Percentiles rank a stretch among this genome's conserved stretches.
phyloP scores from a whole-genome alignment of 2,113 vertebrate species.

The Siniperca chuatsi region DNA sequence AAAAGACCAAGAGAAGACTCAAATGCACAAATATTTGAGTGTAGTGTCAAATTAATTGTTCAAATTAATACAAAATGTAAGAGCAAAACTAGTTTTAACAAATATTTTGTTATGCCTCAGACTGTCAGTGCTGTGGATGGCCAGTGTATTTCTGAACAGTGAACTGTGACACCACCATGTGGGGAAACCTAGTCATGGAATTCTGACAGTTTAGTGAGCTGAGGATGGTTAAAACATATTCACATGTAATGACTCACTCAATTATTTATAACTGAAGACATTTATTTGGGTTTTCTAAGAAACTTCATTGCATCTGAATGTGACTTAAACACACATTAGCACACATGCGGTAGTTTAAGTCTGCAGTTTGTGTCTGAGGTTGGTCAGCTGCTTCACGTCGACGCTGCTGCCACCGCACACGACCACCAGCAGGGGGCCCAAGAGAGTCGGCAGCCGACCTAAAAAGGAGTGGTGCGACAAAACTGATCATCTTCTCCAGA shows the following conservation, averaged over 20 bases:
- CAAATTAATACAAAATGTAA: neutral
- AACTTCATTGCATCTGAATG: neutral
- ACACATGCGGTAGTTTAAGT: conserved; percentile 14
- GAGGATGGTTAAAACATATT: neutral
- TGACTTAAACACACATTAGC: neutral
- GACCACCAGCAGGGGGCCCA: conserved; percentile 81
- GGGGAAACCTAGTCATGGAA: conserved; percentile 11
- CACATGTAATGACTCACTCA: neutral
- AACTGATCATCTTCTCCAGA: neutral
- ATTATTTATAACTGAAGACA: neutral
- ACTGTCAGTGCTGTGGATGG: neutral
- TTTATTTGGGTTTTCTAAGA: neutral
- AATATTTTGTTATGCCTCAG: neutral
- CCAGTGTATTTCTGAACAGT: neutral
- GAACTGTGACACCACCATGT: conserved; percentile 53
- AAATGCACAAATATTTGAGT: neutral
- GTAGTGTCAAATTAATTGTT: neutral
- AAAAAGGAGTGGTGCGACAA: neutral
- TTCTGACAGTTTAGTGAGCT: neutral
- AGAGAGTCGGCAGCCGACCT: conserved; percentile 72
- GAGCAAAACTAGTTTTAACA: neutral
- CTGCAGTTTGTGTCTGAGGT: conserved; percentile 71
- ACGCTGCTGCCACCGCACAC: conserved; percentile 86
- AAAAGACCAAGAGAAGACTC: neutral
- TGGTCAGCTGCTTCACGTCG: conserved; percentile 75